Conservation (phyloP, 2,797 vertebrate genomes). For the Acomys russatus region DNA sequence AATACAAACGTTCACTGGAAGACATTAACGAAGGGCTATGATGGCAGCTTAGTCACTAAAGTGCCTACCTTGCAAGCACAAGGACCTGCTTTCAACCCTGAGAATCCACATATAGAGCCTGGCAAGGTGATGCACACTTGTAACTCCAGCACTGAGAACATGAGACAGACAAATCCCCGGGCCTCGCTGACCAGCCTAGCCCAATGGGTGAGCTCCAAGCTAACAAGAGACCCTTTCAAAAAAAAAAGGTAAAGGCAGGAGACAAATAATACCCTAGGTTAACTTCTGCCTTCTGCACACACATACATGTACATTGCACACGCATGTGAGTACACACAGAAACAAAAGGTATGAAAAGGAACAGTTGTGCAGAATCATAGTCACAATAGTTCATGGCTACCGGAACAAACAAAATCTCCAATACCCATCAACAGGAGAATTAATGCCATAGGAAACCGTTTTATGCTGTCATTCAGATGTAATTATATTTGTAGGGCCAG, state of each 20-base stretch:
- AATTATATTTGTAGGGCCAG: neutral
- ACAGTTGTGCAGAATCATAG: neutral
- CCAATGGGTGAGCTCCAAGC: neutral
- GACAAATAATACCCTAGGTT: neutral
- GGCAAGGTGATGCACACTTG: neutral
- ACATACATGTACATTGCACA: neutral
- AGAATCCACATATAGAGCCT: neutral
- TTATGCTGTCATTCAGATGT: neutral
- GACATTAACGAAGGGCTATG: neutral
- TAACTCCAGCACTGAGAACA: neutral
- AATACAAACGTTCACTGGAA: neutral
- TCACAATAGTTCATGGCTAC: neutral
- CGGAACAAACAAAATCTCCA: constrained; percentile 24
- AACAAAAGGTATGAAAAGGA: neutral
- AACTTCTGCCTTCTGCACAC: neutral
- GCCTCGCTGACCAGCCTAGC: neutral
- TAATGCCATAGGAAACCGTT: neutral
- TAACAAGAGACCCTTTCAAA: neutral
- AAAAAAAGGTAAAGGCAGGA: neutral
- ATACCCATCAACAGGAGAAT: neutral
- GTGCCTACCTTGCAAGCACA: neutral
- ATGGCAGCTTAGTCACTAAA: neutral
- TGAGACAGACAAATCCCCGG: neutral
- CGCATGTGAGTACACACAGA: neutral
- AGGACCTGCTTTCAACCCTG: neutral